Conservation (phyloP, 2,113 vertebrate genomes). For the Coturnix japonica region DNA sequence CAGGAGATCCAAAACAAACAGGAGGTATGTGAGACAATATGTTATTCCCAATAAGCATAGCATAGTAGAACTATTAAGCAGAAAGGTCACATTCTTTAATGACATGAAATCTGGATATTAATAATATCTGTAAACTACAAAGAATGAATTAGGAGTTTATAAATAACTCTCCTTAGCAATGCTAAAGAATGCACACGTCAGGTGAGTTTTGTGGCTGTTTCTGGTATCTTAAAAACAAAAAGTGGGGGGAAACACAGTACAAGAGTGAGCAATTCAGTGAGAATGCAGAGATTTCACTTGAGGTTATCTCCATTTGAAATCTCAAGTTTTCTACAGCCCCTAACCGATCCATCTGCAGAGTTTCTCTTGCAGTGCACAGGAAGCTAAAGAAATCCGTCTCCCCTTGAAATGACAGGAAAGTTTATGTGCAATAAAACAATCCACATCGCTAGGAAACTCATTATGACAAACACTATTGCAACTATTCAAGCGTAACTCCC, state of each 20-base stretch:
- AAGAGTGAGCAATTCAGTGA: neutral
- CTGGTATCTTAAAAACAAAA: neutral
- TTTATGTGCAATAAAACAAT: neutral
- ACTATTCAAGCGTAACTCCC: neutral
- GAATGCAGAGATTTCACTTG: neutral
- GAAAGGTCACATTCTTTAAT: neutral
- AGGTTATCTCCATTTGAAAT: neutral
- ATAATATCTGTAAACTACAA: neutral
- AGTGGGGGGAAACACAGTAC: neutral
- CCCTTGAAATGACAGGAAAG: neutral
- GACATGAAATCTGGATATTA: neutral
- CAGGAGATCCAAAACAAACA: neutral
- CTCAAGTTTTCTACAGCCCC: neutral
- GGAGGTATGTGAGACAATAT: neutral
- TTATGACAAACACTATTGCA: neutral
- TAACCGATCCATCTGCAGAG: neutral
- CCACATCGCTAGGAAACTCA: neutral
- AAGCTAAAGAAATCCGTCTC: neutral
- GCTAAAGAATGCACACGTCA: neutral
- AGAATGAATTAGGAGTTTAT: neutral
- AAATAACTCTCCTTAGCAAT: neutral
- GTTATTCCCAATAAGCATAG: neutral
- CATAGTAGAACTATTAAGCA: neutral
- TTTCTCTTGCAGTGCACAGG: neutral
- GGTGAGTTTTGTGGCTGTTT: neutral